Base-by-base conservation (phyloP, 1,140 invertebrate genomes). In the Whitmania pigra region DNA sequence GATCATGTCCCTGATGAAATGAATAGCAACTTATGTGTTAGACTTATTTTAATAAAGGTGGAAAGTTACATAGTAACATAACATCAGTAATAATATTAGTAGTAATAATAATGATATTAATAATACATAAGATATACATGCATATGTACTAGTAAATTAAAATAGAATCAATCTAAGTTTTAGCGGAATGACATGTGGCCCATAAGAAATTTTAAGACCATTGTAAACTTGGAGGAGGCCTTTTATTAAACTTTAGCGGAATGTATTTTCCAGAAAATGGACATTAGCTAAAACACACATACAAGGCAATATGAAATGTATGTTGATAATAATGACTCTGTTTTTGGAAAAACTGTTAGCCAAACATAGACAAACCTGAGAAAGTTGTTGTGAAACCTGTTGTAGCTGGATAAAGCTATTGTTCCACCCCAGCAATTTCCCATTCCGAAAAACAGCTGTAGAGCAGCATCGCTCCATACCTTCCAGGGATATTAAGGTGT, bases 401-500 rank as follows among this genome's bases (percentile, higher is more conserved):
- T 83, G 75, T 80, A 83, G 55, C 78, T 80, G 7, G 81, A 76
- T 57, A 79, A 75, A 0, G 75, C 80, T 67, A 77, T 78, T 20
- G 83, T 74, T 43, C 77, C 76, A 22, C 82, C 82, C 73, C 79
- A 81, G 31, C 78, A 79, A 2, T 81, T 77, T 20, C 77, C 76
- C 13, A 83, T 72, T 11, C 81, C 82, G 78, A 90, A 91, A 79
- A 91, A 91, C 77, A 91, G 90, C 81, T 91, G 89, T 17, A 90
- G 88, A 5, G 89, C 89, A 0, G 90, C 89, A 77, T 91, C 89
- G 60, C 88, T 88, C 90, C 90, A 91, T 0, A 91, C 90, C 72
- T 74, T 43, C 17, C 36, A 20, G 11, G 67, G 36, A 11, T 3
- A 15, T 22, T 9, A 40, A 68, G 13, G 0, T 25, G 18, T 63